Evolutionary conservation across 2,113 vertebrate genomes (phyloP).

Genomic region (Eulacestoma nigropectus): DNA sequence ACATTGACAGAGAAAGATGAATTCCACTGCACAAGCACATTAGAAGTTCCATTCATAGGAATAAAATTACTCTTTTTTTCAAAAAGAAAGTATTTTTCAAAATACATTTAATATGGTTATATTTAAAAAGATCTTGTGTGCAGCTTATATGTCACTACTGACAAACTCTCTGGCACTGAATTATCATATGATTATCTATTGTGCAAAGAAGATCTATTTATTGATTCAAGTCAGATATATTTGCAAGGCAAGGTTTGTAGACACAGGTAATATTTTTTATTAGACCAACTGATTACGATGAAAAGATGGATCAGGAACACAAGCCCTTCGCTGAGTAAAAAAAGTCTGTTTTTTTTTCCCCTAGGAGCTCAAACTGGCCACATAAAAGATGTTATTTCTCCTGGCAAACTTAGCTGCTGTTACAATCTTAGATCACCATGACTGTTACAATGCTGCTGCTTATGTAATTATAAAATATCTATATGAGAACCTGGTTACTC

Average conservation of each 20-base stretch:
- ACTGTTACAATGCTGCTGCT: neutral
- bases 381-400: neutral
- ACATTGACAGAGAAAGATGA: slow-evolving; percentile 23
- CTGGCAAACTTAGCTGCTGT: neutral
- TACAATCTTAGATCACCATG: neutral
- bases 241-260: slow-evolving; percentile 27
- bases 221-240: slow-evolving; percentile 23
- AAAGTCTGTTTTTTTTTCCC: neutral
- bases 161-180: slow-evolving; percentile 1
- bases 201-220: slow-evolving; percentile 26
- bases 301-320: neutral
- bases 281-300: slow-evolving; percentile 22
- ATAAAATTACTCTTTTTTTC: neutral
- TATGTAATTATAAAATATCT: slow-evolving; percentile 16
- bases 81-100: slow-evolving; percentile 1
- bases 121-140: neutral
- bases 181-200: slow-evolving; percentile 12
- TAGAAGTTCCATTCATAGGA: slow-evolving; percentile 4
- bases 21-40: slow-evolving; percentile 27
- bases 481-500: neutral
- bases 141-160: neutral
- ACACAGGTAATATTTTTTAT: slow-evolving; percentile 33
- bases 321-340: neutral
- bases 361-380: neutral
- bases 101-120: neutral